Percentiles rank a stretch among this genome's conserved stretches.
phyloP scores from a whole-genome alignment of 2,797 vertebrate species.

The Euphonia xanthogaster region DNA sequence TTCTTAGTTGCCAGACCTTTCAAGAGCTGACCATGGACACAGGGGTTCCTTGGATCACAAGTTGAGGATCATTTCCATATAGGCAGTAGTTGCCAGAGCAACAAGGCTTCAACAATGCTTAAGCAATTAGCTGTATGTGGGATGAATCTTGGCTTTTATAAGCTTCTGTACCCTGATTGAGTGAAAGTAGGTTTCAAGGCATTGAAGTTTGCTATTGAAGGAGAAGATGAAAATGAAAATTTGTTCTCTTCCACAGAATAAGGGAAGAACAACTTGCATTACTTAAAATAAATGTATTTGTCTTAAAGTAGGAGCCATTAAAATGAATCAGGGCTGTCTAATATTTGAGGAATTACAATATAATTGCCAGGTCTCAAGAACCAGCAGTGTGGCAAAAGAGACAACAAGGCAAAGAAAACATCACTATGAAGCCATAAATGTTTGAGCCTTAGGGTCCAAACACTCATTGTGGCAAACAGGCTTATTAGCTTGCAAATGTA shows the following conservation, averaged over 20 bases:
- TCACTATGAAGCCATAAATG: background rate
- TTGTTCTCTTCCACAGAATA: background rate
- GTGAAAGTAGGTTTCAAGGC: background rate
- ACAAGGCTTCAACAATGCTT: background rate
- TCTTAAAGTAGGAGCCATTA: background rate
- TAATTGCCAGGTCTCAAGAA: background rate
- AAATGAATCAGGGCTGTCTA: background rate
- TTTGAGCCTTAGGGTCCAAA: background rate
- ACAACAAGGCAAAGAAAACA: background rate
- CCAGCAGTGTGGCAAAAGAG: background rate
- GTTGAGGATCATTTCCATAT: background rate
- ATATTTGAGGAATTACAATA: background rate
- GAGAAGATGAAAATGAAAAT: background rate
- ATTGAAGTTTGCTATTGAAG: background rate
- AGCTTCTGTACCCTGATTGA: background rate
- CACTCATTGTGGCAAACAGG: background rate
- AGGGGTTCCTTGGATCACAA: background rate
- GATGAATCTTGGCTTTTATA: background rate
- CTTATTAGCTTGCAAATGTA: background rate
- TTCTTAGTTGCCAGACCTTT: background rate
- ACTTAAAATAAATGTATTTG: background rate
- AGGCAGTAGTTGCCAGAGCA: background rate
- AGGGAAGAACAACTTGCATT: background rate
- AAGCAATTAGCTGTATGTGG: background rate
- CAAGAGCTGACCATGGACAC: background rate